Evolutionary conservation across 2,888 invertebrate species (phyloP), one percentile per base, ranked within the genome.

Genomic region (Punctoribates punctum): DNA sequence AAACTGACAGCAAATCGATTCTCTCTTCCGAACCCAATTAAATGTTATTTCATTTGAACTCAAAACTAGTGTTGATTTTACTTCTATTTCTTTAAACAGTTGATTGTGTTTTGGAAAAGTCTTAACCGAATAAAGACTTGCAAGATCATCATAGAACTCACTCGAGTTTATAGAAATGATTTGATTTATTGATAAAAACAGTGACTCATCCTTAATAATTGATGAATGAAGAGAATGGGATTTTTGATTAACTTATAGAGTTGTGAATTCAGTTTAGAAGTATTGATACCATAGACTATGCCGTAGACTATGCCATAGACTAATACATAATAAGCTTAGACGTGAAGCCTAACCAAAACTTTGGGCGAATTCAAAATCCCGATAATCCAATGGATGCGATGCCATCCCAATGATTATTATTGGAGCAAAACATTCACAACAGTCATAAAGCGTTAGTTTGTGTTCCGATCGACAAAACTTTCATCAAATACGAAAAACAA

Each of bases 241-340:
- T 67, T 67, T 67, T 38, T 67, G 67, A 67, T 67, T 67, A 38
- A 67, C 38, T 67, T 38, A 67, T 67, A 67, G n/a, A 38, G 65
- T 67, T 62, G 62, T 29, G 62, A 62, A 67, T 38, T 38, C 20
- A 38, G n/a, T n/a, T n/a, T 34, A 20, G 9, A 67, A 67, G 67
- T 42, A 67, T 20, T 38, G 67, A 1, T 67, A 38, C 34, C 38
- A 38, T 13, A 38, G 62, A 23, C 1, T n/a, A n/a, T n/a, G n/a
- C n/a, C n/a, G n/a, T n/a, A n/a, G n/a, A n/a, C 25, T 25, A 20
- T 13, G 29, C 27, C 3, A 15, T n/a, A 38, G n/a, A 38, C 38
- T 67, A 67, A 67, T 38, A 67, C 42, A 38, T 67, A 67, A 67
- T 67, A 67, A 67, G 67, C 67, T 67, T 67, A 11, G 34, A 38